These are phyloP conservation scores for Pollenia amentaria DNA, from an alignment of 2,888 invertebrate species.

Conservation along the genomic window DNA sequence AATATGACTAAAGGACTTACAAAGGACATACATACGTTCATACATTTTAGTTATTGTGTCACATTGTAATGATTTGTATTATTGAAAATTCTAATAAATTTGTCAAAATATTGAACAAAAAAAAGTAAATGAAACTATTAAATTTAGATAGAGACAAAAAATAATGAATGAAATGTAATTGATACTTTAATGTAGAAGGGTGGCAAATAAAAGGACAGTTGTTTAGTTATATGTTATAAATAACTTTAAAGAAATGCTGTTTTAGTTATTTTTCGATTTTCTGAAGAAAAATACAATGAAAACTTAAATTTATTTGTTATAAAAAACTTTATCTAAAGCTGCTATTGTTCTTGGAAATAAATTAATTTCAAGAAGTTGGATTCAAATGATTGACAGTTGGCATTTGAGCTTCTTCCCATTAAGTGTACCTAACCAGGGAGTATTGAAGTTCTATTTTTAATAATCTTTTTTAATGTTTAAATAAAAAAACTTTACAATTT, in stretches of 20 bases:
- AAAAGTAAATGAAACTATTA: background rate
- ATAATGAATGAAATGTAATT: conserved; percentile 29
- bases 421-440: too few relatives aligned
- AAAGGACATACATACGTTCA: conserved; percentile 18
- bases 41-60: conserved; percentile 30
- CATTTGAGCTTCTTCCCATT: too few relatives aligned
- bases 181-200: conserved; percentile 17
- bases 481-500: background rate
- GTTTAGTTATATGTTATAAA: background rate
- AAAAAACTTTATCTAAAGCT: too few relatives aligned
- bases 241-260: too few relatives aligned
- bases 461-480: too few relatives aligned
- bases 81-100: conserved; percentile 30
- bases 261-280: too few relatives aligned
- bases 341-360: too few relatives aligned
- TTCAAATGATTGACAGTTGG: too few relatives aligned
- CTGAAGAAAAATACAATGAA: too few relatives aligned
- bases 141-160: background rate
- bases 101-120: conserved; percentile 49
- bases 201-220: background rate
- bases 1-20: background rate
- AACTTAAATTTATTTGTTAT: too few relatives aligned
- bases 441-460: too few relatives aligned
- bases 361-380: too few relatives aligned
- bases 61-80: conserved; percentile 26